phyloP scores from a whole-genome alignment of 2,113 vertebrate species.

The Acinonyx jubatus region DNA sequence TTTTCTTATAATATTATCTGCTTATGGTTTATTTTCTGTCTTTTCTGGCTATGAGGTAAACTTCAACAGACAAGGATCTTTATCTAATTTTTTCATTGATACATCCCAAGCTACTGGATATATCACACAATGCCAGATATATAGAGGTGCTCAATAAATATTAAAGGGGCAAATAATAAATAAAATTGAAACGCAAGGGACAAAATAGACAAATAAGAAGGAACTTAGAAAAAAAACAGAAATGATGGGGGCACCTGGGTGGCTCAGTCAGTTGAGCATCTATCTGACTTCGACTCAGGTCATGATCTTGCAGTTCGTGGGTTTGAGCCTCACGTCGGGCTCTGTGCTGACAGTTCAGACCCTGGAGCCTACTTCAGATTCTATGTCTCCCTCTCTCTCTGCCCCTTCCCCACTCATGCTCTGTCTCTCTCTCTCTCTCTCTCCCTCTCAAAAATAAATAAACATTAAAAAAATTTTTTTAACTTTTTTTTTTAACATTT shows the following conservation, averaged over 20 bases:
- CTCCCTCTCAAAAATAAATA: too few species aligned
- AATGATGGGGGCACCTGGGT: not conserved
- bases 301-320: too few species aligned
- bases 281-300: too few species aligned
- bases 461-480: too few species aligned
- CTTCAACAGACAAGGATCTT: not conserved
- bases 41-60: not conserved
- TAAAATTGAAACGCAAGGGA: not conserved
- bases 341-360: too few species aligned
- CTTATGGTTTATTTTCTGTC: not conserved
- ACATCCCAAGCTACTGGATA: not conserved
- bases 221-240: not conserved
- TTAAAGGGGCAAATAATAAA: not conserved
- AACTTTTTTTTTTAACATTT: too few species aligned
- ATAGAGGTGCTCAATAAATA: not conserved
- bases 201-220: not conserved
- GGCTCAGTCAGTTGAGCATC: too few species aligned
- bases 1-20: not conserved
- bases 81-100: not conserved
- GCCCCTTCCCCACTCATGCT: too few species aligned
- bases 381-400: too few species aligned
- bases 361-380: too few species aligned
- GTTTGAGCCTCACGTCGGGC: rapidly evolving
- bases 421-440: too few species aligned
- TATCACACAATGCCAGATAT: not conserved